These are phyloP conservation scores for Heterohyrax brucei DNA, from an alignment of 2,797 vertebrate genomes.

Conservation along the genomic window DNA sequence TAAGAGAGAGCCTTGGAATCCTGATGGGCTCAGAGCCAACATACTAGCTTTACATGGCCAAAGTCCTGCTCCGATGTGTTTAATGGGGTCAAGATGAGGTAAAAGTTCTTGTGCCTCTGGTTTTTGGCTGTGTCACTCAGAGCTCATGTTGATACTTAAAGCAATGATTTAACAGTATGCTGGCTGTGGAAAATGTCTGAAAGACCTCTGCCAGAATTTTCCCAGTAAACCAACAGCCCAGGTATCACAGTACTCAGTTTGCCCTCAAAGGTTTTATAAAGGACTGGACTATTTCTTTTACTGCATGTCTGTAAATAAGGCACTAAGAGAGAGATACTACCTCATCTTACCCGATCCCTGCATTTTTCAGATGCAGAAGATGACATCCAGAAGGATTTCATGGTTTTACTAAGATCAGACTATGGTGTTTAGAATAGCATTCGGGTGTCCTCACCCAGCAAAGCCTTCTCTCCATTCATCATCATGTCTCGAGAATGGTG, in stretches of 20 bases:
- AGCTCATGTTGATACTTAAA: background rate
- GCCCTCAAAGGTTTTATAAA: background rate
- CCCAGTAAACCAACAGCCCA: background rate
- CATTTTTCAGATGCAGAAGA: constrained; percentile 12
- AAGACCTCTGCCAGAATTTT: constrained; percentile 12
- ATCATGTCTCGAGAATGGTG: background rate
- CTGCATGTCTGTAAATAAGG: background rate
- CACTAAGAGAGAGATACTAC: background rate
- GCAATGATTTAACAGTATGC: background rate
- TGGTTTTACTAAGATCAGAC: background rate
- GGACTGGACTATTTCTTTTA: background rate
- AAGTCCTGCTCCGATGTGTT: constrained; percentile 46
- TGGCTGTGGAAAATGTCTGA: background rate
- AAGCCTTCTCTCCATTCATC: background rate
- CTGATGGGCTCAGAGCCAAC: constrained; percentile 61
- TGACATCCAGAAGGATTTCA: background rate
- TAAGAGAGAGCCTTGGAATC: constrained; percentile 58
- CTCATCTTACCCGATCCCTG: background rate
- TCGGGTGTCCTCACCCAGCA: background rate
- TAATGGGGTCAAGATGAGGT: constrained; percentile 45
- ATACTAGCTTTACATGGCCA: constrained; percentile 6
- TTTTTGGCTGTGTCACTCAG: constrained; percentile 38
- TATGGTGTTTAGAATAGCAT: background rate
- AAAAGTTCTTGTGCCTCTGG: constrained; percentile 21
- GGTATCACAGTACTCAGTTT: background rate